A percentile compares a stretch with the other conserved stretches of the same genome.
Evolutionary conservation across 1,140 invertebrate genomes (phyloP).

Genomic region (Cherax quadricarinatus): DNA sequence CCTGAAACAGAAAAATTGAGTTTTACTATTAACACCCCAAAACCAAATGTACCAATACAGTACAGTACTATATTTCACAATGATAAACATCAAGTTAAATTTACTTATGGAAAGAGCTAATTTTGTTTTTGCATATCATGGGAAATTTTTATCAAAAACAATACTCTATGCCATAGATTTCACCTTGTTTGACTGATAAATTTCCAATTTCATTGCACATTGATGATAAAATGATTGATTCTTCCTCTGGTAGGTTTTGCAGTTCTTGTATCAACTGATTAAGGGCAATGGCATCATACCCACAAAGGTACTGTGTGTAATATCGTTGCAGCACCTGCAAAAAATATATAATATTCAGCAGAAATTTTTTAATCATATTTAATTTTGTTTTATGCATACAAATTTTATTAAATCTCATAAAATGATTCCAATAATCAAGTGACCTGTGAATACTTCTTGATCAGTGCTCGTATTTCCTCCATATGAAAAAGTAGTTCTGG

Average conservation of each 20-base stretch:
- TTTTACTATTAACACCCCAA: too few relatives aligned
- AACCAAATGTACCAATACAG: too few relatives aligned
- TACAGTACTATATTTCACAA: too few relatives aligned
- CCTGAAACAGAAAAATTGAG: too few relatives aligned
- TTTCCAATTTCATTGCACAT: slow-evolving; percentile 92
- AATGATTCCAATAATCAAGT: slow-evolving; percentile 18
- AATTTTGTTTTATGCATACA: slow-evolving; percentile 84
- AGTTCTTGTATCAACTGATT: slow-evolving; percentile 94
- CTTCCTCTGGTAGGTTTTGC: slow-evolving; percentile 91
- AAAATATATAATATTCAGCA: slow-evolving; percentile 77
- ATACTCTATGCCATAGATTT: slow-evolving; percentile 11
- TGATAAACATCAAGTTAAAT: too few relatives aligned
- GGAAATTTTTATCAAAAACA: too few relatives aligned
- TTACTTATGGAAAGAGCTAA: too few relatives aligned
- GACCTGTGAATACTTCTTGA: slow-evolving; percentile 74
- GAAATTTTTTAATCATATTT: not conserved
- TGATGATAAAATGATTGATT: slow-evolving; percentile 95
- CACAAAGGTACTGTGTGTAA: slow-evolving; percentile 97
- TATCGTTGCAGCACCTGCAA: slow-evolving; percentile 95
- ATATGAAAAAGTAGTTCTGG: slow-evolving; percentile 99
- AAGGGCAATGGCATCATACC: slow-evolving; percentile 95
- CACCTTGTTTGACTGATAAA: slow-evolving; percentile 92
- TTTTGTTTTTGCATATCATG: too few relatives aligned
- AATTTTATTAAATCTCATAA: slow-evolving; percentile 42
- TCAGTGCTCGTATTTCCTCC: slow-evolving; percentile 89